These are phyloP conservation scores for Clanis bilineata DNA, from an alignment of 2,888 invertebrate species.

Conservation along the genomic window DNA sequence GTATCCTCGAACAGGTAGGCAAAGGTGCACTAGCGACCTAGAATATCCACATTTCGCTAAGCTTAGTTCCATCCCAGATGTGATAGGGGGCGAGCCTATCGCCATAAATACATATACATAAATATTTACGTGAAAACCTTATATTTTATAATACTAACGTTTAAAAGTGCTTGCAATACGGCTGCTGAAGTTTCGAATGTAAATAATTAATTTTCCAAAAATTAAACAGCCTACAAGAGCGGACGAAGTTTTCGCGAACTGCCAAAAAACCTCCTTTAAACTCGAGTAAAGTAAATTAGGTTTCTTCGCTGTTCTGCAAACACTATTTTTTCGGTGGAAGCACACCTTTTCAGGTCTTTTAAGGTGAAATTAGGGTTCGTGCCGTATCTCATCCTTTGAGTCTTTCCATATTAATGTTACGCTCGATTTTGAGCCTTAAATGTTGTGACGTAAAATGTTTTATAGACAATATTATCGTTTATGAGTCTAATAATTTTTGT, in stretches of 20 bases:
- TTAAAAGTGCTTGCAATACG: background rate
- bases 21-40: too few species aligned
- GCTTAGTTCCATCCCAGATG: too few species aligned
- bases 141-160: too few species aligned
- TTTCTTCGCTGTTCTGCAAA: slow-evolving; percentile 26
- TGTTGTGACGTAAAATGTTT: background rate
- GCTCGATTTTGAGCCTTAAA: slow-evolving; percentile 1
- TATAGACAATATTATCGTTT: background rate
- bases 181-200: background rate
- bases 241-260: background rate
- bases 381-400: slow-evolving; percentile 25
- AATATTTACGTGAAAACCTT: too few species aligned
- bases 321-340: slow-evolving; percentile 26
- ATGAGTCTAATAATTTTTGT: too few species aligned
- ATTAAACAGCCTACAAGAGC: background rate
- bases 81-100: too few species aligned
- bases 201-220: background rate
- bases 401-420: slow-evolving; percentile 1
- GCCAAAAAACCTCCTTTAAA: background rate
- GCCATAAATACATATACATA: too few species aligned
- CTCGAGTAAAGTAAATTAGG: slow-evolving; percentile 9
- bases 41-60: too few species aligned
- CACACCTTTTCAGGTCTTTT: slow-evolving; percentile 25
- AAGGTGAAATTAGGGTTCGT: slow-evolving; percentile 28
- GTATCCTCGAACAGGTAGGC: too few species aligned